These are phyloP conservation scores for Drosophila eohydei DNA, from an alignment of 2,888 invertebrate species.

Conservation along the genomic window DNA sequence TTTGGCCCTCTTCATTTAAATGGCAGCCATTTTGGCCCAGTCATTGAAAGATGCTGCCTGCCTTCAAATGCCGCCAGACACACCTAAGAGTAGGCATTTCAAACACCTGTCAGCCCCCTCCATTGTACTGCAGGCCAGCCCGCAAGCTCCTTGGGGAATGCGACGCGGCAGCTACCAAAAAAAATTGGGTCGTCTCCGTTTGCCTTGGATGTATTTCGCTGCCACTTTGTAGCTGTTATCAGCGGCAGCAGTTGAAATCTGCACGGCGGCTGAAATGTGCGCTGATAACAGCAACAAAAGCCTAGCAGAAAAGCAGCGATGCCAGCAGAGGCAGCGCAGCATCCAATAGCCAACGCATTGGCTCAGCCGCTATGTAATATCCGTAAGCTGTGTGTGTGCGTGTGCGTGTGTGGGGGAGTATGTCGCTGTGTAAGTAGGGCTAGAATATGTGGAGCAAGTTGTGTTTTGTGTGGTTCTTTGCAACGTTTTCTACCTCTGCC, in stretches of 20 bases:
- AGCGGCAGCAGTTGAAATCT: conserved; percentile 54
- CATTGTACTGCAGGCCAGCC: neutral
- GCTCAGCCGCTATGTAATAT: conserved; percentile 68
- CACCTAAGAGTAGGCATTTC: conserved; percentile 29
- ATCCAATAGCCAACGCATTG: conserved; percentile 60
- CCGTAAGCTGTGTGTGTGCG: conserved; percentile 26
- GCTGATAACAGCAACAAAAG: conserved; percentile 62
- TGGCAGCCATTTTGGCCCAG: conserved; percentile 48
- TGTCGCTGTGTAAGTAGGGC: conserved; percentile 75
- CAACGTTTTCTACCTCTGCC: conserved; percentile 26
- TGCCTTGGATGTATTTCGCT: conserved; percentile 64
- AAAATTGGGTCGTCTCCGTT: conserved; percentile 65
- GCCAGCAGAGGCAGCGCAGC: conserved; percentile 32
- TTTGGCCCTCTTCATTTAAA: conserved; percentile 64
- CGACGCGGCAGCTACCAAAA: conserved; percentile 17
- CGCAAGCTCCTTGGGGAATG: conserved; percentile 25
- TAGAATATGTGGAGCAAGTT: conserved; percentile 76
- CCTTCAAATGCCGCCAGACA: conserved; percentile 18
- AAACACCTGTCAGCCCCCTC: conserved; percentile 25
- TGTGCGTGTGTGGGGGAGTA: conserved; percentile 46
- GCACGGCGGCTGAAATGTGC: conserved; percentile 41
- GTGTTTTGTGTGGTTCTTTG: conserved; percentile 60
- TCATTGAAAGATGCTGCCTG: conserved; percentile 56
- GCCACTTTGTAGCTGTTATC: conserved; percentile 71
- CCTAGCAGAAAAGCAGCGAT: conserved; percentile 33